phyloP scores from a whole-genome alignment of 1,140 invertebrate genomes.

The Heliconius congener region DNA sequence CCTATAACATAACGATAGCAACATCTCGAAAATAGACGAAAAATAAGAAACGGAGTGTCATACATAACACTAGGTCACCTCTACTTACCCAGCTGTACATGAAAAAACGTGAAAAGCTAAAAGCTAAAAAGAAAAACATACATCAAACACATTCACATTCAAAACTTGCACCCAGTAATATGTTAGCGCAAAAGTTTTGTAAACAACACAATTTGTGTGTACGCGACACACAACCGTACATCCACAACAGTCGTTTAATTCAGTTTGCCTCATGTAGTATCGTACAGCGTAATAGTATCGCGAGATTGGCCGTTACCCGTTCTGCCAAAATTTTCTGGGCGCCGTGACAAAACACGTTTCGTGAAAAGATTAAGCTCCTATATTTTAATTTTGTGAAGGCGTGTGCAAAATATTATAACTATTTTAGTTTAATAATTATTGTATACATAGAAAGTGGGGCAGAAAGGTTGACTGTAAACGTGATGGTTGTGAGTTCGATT shows the following conservation, averaged over 20 bases:
- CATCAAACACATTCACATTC: background rate
- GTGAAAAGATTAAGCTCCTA: constrained; percentile 6
- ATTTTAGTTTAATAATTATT: background rate
- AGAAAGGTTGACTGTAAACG: too few relatives aligned
- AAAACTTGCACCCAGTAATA: constrained; percentile 5
- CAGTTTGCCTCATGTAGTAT: background rate
- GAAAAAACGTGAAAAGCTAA: too few relatives aligned
- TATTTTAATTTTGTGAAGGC: background rate
- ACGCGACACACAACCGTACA: background rate
- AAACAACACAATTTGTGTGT: constrained; percentile 10
- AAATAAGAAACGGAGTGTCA: too few relatives aligned
- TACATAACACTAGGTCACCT: too few relatives aligned
- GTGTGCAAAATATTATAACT: background rate
- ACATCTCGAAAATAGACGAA: too few relatives aligned
- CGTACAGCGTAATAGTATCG: background rate
- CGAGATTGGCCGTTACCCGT: constrained; percentile 7
- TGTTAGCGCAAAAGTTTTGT: background rate
- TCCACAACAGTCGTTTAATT: constrained; percentile 6
- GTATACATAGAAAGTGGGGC: too few relatives aligned
- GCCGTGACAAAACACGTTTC: background rate
- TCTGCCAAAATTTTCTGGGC: constrained; percentile 7
- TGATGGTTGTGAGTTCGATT: too few relatives aligned
- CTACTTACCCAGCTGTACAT: too few relatives aligned
- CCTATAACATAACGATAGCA: too few relatives aligned
- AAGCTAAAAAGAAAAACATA: background rate